Conservation (phyloP, 2,888 invertebrate species). For the Drosophila leonis region DNA sequence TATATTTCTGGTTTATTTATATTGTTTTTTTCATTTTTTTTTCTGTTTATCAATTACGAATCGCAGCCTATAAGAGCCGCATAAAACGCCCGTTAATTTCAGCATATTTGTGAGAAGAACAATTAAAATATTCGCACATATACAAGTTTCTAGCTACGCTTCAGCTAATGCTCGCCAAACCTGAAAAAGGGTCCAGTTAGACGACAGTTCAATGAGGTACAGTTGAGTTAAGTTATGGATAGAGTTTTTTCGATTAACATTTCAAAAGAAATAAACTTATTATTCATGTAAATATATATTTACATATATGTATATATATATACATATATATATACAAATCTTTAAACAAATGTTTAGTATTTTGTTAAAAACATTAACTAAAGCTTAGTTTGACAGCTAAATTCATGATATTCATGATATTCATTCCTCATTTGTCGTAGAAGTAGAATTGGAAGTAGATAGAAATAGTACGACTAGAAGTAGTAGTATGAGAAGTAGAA, state of each 20-base stretch:
- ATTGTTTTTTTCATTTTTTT: not conserved
- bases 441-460: not conserved
- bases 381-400: no score
- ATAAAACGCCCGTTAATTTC: slow-evolving; percentile 49
- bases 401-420: no score
- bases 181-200: not conserved
- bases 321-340: no score
- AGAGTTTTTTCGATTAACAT: not conserved
- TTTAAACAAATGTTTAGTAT: no score
- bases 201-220: slow-evolving; percentile 8
- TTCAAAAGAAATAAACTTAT: no score
- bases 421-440: no score
- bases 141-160: slow-evolving; percentile 3
- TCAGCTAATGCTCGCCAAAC: slow-evolving; percentile 6
- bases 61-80: slow-evolving; percentile 13
- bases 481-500: not conserved
- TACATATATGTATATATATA: no score
- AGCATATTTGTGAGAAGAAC: slow-evolving; percentile 53
- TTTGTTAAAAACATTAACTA: no score
- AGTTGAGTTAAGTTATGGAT: not conserved
- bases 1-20: slow-evolving; percentile 29
- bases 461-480: not conserved
- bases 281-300: no score
- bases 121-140: slow-evolving; percentile 66
- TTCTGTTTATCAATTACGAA: slow-evolving; percentile 4